Conservation (phyloP, 92 coral and sea anemone genomes). For the Umimayanthus kanabou region DNA sequence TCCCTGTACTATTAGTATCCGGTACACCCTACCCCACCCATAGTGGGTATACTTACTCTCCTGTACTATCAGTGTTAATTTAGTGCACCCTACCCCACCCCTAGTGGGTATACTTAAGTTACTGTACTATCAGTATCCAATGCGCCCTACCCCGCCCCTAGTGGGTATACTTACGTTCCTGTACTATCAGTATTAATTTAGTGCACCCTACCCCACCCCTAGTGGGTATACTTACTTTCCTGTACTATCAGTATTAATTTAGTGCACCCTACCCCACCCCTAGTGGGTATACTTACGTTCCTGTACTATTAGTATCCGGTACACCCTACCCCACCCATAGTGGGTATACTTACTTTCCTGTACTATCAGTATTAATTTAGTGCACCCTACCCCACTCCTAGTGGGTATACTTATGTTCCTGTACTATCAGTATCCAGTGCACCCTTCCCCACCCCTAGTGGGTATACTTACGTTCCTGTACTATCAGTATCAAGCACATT, state of each 20-base stretch:
- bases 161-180: conserved; percentile 65
- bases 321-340: neutral
- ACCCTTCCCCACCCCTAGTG: neutral
- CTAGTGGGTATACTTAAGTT: neutral
- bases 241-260: neutral
- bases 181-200: conserved; percentile 66
- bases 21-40: neutral
- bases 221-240: neutral
- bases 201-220: conserved; percentile 12
- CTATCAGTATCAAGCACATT: conserved; percentile 67
- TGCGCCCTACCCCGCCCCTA: neutral
- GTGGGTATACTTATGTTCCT: neutral
- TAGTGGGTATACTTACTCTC: neutral
- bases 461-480: conserved; percentile 70
- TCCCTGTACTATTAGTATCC: neutral
- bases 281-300: neutral
- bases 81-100: neutral
- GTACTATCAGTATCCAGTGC: neutral
- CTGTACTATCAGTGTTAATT: neutral
- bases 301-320: neutral
- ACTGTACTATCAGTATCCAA: neutral
- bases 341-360: neutral
- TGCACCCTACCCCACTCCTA: neutral
- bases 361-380: neutral
- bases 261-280: neutral